Conservation (phyloP, 2,113 vertebrate genomes). For the Odobenus rosmarus region DNA sequence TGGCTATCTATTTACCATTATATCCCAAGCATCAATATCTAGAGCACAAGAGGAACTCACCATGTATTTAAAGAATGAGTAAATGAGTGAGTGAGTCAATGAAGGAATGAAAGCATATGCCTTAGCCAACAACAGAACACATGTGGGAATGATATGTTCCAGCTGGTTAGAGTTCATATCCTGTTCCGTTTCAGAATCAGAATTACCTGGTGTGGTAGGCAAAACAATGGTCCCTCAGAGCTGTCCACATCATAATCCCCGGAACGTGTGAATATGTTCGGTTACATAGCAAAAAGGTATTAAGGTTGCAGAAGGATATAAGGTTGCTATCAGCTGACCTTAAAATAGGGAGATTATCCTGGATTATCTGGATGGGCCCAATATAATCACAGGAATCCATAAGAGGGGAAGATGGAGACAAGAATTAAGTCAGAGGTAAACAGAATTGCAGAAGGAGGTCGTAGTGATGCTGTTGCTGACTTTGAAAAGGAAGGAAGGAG, state of each 20-base stretch:
- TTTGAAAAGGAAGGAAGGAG: not conserved
- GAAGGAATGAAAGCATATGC: not conserved
- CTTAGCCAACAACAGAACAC: not conserved
- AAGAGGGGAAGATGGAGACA: not conserved
- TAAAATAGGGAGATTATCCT: not conserved
- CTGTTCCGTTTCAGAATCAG: not conserved
- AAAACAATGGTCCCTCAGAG: not conserved
- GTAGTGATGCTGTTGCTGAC: not conserved
- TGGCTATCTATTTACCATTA: not conserved
- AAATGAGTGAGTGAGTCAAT: not conserved
- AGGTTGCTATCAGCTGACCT: not conserved
- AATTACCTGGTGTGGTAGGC: not conserved
- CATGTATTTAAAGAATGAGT: slow-evolving; percentile 10
- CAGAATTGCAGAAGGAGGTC: not conserved
- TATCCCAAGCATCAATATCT: not conserved
- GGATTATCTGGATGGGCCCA: not conserved
- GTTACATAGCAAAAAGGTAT: not conserved
- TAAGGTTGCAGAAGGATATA: not conserved
- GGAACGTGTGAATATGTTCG: not conserved
- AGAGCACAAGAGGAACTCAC: not conserved
- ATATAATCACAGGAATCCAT: not conserved
- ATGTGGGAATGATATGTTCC: not conserved
- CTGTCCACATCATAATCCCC: not conserved
- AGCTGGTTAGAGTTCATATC: not conserved
- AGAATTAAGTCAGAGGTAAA: not conserved